Base-by-base conservation (phyloP, 2,888 invertebrate genomes). In the Drosophila crucigera region DNA sequence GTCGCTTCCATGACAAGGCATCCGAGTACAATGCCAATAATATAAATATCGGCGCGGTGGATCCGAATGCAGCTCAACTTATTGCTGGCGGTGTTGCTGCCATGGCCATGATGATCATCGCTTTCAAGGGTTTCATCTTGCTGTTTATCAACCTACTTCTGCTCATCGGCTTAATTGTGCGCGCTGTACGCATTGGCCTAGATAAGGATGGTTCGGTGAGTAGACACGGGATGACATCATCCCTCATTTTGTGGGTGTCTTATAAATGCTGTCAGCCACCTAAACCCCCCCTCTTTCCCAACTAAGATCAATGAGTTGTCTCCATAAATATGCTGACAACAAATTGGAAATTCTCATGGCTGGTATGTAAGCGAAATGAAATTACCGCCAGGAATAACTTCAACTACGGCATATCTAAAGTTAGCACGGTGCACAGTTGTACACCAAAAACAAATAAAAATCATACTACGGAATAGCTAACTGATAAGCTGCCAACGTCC, bases 111-210 rank as follows among this genome's bases (percentile, higher is more conserved):
- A 89, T 93, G 92, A 82, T 93, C 16, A 82, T 94, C 28, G 91
- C 94, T 3, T 89, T 94, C 14, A 93, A 94, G 72, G 94, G 94
- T 16, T 94, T 92, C 76, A 67, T 94, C n/a, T 50, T 94, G 43
- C 94, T 93, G 94, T 37, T 93, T 11, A 82, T 94, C 3, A 94
- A 94, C 80, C 62, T 93, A 11, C 73, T 83, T 2, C 73, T 94
- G 30, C 72, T 92, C 43, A 58, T 91, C 63, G 91, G 89, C 73
- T 77, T 94, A 28, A 10, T 82, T 4, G 25, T 68, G 35, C 78
- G 73, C 16, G 92, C 86, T 9, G 54, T 73, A n/a, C 70, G 49
- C 31, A 89, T 91, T 62, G 55, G 62, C 9, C 55, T 43, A 33
- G 91, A 92, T 86, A 90, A 82, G 68, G 84, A 84, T 67, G 74